Conservation (phyloP, 2,797 vertebrate genomes). For the Syngnathus acus region DNA sequence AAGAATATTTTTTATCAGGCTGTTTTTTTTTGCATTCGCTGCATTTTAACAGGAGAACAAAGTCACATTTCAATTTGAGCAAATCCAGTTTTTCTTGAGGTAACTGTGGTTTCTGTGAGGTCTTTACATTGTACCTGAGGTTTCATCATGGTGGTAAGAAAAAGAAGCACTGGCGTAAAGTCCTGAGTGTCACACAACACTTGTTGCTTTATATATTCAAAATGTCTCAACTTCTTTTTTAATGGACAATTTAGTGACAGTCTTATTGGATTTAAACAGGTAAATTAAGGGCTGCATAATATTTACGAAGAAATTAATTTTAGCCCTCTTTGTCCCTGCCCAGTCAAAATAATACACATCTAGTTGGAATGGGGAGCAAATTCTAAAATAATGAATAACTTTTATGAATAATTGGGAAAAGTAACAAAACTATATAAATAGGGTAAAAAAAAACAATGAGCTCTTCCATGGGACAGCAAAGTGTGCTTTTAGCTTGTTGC, state of each 20-base stretch:
- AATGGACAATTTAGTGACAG: background rate
- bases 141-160: constrained; percentile 51
- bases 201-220: background rate
- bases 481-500: no score
- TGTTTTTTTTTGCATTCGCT: background rate
- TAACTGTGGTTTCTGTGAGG: constrained; percentile 66
- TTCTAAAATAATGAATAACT: no score
- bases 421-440: no score
- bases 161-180: background rate
- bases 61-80: background rate
- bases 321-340: no score
- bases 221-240: background rate
- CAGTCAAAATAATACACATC: no score
- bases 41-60: background rate
- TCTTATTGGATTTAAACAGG: background rate
- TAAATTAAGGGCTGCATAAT: background rate
- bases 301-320: no score
- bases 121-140: constrained; percentile 68
- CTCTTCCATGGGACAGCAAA: no score
- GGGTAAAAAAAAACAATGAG: no score
- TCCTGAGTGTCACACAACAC: background rate
- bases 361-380: no score
- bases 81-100: constrained; percentile 11
- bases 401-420: no score
- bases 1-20: background rate